Base-by-base conservation (phyloP, 2,797 vertebrate genomes). In the Pseudopleuronectes americanus region DNA sequence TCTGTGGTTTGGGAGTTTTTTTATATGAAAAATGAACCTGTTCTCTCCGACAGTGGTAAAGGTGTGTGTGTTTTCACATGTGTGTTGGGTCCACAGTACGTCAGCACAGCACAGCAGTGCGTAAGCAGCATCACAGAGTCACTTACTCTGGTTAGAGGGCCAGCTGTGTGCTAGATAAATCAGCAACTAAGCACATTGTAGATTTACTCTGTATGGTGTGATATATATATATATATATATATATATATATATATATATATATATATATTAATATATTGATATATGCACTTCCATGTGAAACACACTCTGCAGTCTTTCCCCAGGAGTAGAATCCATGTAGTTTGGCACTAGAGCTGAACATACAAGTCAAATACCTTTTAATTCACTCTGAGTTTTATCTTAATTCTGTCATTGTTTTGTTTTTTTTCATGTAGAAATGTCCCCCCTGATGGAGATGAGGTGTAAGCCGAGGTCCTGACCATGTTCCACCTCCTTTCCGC, bases 81-180 rank as follows among this genome's bases (percentile, higher is more conserved):
- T 69, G 64, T 49, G 10, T 51, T 55, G 68, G 60, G 64, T 74
- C 19, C 49, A 5, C 9, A 6, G 21, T 75, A 77, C 81, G 76
- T 89, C 87, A 90, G 47, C 56, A 58, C 61, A 65, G 69, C 21
- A 72, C 71, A 76, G 62, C 60, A 55, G 53, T 77, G 86, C 77
- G 74, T 87, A 87, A 84, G 85, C 88, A 84, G 57, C n/a, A 54
- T 23, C 67, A 64, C 53, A 68, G 79, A 81, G 36, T 85, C 77
- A 76, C 65, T 79, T 84, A 43, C 52, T 86, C 72, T 75, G 68
- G 67, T 85, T 77, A 51, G 58, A 74, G 79, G 80, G 70, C 83
- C 89, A 92, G 87, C 86, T 90, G 91, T 90, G 91, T 89, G 85
- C 91, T 84, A 91, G 77, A 92, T 90, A 91, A 87, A 87, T 60